Evolutionary conservation across 2,797 vertebrate species (phyloP), one percentile per base, ranked within the genome.

Genomic region (Gobionotothen gibberifrons): DNA sequence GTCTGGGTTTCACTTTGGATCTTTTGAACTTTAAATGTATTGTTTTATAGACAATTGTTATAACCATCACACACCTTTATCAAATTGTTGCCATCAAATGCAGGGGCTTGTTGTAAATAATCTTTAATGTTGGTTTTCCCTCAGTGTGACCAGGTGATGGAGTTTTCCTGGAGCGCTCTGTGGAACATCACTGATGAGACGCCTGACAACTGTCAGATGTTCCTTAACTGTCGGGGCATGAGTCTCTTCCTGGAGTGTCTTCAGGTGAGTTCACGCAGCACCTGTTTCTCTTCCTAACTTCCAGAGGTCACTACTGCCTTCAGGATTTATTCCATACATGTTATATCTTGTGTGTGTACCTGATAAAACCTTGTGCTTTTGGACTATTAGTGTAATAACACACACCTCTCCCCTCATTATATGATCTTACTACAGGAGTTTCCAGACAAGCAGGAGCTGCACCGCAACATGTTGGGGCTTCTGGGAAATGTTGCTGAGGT

Each of bases 121-220:
- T 0, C 1, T 5, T 21, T 3, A 52, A 13, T 73, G n/a, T 43
- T 52, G 21, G 43, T 72, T 42, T 69, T 13, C 11, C 6, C 66
- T 0, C 72, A 99, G 98, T 99, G 98, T 57, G 98, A 99, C 86
- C 98, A 99, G 92, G 98, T 99, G 83, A 99, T 99, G 98, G 98
- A 99, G 93, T 99, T 99, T 83, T 99, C 98, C 69, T 99, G 98
- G 98, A 99, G 98, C 0, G 98, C 98, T 8, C 92, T 99, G 69
- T 99, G 98, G 98, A 99, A 99, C 90, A 99, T 99, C 91, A 99
- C 98, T 0, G 98, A 99, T 0, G 98, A 99, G 92, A 99, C 98
- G 0, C 97, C 98, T 0, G 97, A 98, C 92, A 99, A 99, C 92
- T 99, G 98, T 3, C 96, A 98, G 90, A 99, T 99, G 98, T 99